Evolutionary conservation across 2,888 invertebrate genomes (phyloP).

Genomic region (Pheosia gnoma): DNA sequence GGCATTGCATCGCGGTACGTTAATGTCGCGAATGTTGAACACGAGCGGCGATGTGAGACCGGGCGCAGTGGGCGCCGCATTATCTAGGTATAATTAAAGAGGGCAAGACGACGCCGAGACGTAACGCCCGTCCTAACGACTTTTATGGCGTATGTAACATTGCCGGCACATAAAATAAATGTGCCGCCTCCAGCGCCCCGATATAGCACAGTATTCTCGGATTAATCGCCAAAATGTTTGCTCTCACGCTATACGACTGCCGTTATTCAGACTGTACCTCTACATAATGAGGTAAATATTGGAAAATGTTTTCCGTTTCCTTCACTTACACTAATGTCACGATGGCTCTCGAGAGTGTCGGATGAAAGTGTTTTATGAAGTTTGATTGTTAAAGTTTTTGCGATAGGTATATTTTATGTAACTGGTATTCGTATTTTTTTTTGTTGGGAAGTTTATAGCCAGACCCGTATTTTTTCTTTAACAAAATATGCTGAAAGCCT

Average conservation of each 20-base stretch:
- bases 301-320: slow-evolving; percentile 52
- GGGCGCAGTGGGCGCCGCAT: slow-evolving; percentile 70
- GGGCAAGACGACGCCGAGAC: slow-evolving; percentile 81
- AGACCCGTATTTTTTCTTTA: not conserved
- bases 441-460: not conserved
- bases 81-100: slow-evolving; percentile 82
- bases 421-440: slow-evolving; percentile 27
- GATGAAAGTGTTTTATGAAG: slow-evolving; percentile 28
- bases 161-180: slow-evolving; percentile 83
- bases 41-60: slow-evolving; percentile 45
- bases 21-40: slow-evolving; percentile 61
- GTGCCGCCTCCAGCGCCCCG: slow-evolving; percentile 76
- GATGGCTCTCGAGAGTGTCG: slow-evolving; percentile 34
- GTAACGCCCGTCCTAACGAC: slow-evolving; percentile 82
- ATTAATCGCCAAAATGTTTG: slow-evolving; percentile 82
- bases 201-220: slow-evolving; percentile 74
- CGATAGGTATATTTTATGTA: slow-evolving; percentile 33
- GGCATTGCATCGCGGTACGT: slow-evolving; percentile 75
- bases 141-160: slow-evolving; percentile 84
- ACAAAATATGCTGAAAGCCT: not conserved
- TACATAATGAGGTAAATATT: slow-evolving; percentile 66
- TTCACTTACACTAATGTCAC: slow-evolving; percentile 37
- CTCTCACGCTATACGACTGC: slow-evolving; percentile 69
- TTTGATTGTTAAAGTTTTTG: slow-evolving; percentile 39
- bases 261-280: slow-evolving; percentile 61